Percentiles rank a stretch among this genome's conserved stretches.
phyloP scores from a whole-genome alignment of 2,113 vertebrate genomes.

The Nestor notabilis region DNA sequence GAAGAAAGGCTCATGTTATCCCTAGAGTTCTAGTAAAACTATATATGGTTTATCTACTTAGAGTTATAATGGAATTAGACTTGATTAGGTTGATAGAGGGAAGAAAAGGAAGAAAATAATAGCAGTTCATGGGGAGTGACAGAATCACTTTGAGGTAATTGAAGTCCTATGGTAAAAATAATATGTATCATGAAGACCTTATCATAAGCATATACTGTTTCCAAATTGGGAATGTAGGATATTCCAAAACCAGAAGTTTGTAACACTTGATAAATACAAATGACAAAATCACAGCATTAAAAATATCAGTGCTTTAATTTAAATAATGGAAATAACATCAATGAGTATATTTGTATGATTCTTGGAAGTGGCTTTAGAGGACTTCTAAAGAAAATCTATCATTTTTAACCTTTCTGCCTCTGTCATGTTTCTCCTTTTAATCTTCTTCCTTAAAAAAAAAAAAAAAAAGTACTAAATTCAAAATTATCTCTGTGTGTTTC shows the following conservation, averaged over 20 bases:
- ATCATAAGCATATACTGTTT: not conserved
- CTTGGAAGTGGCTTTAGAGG: not conserved
- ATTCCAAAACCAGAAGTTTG: not conserved
- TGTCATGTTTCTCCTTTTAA: not conserved
- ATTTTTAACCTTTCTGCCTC: not conserved
- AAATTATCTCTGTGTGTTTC: slow-evolving; percentile 31
- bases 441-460: not conserved
- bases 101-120: not conserved
- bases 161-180: not conserved
- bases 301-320: not conserved
- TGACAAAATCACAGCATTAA: not conserved
- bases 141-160: not conserved
- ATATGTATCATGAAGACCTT: not conserved
- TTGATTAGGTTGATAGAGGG: not conserved
- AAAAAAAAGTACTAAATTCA: not conserved
- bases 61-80: not conserved
- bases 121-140: not conserved
- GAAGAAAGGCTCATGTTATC: not conserved
- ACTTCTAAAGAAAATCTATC: not conserved
- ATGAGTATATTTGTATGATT: not conserved
- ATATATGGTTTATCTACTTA: not conserved
- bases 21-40: not conserved
- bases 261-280: not conserved
- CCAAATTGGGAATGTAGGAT: not conserved
- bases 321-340: not conserved